Percentiles rank a stretch among this genome's conserved stretches.
Conservation (phyloP, 1,140 invertebrate genomes). For the Leptopilina clavipes region DNA sequence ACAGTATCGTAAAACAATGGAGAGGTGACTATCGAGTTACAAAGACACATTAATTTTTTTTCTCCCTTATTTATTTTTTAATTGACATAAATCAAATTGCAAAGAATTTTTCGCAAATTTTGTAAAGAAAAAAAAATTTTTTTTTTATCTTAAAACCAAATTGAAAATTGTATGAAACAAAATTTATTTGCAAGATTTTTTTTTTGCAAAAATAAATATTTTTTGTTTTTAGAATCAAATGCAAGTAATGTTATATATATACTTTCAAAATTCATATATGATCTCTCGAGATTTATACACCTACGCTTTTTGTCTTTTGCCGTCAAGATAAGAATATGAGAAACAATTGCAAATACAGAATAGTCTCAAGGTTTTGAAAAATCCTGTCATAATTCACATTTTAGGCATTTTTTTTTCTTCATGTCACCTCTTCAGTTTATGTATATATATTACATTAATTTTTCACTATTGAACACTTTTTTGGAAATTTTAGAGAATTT, state of each 20-base stretch:
- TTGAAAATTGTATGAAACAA: no score
- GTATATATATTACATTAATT: background rate
- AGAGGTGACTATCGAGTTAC: slow-evolving; percentile 32
- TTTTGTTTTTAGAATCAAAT: slow-evolving; percentile 8
- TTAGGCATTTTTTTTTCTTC: background rate
- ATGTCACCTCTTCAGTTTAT: slow-evolving; percentile 8
- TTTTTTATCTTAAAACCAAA: no score
- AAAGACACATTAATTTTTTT: background rate
- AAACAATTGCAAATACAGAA: slow-evolving; percentile 19
- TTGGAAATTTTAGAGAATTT: no score
- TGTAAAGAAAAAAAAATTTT: background rate
- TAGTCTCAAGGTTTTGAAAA: slow-evolving; percentile 16
- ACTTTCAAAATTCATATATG: slow-evolving; percentile 6
- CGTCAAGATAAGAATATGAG: slow-evolving; percentile 14
- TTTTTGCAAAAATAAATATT: background rate
- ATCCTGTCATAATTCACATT: background rate
- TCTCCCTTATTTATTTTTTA: background rate
- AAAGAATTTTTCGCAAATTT: background rate
- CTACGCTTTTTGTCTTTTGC: slow-evolving; percentile 16
- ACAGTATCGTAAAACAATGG: slow-evolving; percentile 13
- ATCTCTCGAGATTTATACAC: slow-evolving; percentile 15
- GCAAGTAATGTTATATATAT: background rate
- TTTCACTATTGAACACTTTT: no score
- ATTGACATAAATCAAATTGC: background rate
- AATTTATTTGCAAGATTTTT: background rate